These are phyloP conservation scores for Psephotus haematonotus DNA, from an alignment of 2,113 vertebrate genomes.

Conservation along the genomic window DNA sequence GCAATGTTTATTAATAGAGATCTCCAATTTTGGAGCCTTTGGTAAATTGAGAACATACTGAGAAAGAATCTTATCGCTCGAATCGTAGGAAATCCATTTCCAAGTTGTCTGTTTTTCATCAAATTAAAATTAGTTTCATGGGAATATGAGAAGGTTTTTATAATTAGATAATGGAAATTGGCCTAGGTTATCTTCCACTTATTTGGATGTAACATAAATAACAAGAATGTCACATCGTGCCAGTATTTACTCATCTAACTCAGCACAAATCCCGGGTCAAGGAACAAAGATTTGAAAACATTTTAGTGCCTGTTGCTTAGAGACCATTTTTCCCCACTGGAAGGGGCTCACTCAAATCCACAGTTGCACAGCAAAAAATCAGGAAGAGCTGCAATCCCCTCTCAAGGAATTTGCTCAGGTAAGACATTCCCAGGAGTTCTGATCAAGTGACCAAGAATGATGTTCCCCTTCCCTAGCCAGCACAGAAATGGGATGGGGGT, in stretches of 20 bases:
- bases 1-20: conserved; percentile 67
- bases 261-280: conserved; percentile 61
- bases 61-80: conserved; percentile 64
- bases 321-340: conserved; percentile 43
- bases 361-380: neutral
- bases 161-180: conserved; percentile 78
- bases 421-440: neutral
- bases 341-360: neutral
- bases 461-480: neutral
- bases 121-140: conserved; percentile 77
- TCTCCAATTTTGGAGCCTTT: conserved; percentile 64
- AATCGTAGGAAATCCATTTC: conserved; percentile 67
- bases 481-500: neutral
- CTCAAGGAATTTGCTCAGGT: neutral
- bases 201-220: conserved; percentile 64
- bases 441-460: neutral
- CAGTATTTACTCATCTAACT: conserved; percentile 56
- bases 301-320: conserved; percentile 51
- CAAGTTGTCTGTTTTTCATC: conserved; percentile 73
- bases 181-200: conserved; percentile 61
- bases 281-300: conserved; percentile 23
- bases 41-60: conserved; percentile 70
- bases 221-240: conserved; percentile 46
- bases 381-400: neutral
- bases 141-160: conserved; percentile 73